Evolutionary conservation across 53 echinoderm and acorn worm species (phyloP).

Genomic region (Arbacia lixula): DNA sequence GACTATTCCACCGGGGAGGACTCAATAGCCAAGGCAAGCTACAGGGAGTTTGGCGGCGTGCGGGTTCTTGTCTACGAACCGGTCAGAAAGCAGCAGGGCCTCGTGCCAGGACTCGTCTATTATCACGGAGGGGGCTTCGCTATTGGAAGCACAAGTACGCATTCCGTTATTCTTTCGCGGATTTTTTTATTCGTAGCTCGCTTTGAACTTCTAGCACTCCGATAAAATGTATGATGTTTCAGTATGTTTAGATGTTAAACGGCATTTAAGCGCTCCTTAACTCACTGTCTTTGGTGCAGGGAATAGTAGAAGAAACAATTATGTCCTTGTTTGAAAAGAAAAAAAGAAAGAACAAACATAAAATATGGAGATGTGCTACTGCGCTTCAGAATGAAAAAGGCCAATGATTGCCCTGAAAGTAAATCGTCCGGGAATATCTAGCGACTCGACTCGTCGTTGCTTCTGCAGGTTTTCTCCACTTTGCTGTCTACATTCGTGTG

Average conservation of each 20-base stretch:
- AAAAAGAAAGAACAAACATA: too few species aligned
- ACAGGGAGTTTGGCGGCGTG: constrained; percentile 67
- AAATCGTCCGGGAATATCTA: too few species aligned
- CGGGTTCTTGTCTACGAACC: constrained; percentile 62
- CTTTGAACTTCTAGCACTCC: neutral
- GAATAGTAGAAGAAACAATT: too few species aligned
- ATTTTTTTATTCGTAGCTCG: neutral
- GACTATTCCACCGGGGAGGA: constrained; percentile 8
- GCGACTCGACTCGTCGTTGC: too few species aligned
- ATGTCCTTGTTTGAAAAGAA: too few species aligned
- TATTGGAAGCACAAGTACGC: constrained; percentile 20
- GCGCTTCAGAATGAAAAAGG: too few species aligned
- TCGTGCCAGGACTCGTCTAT: constrained; percentile 51
- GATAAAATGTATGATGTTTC: neutral
- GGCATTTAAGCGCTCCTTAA: too few species aligned
- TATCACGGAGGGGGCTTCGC: constrained; percentile 57
- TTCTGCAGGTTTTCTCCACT: too few species aligned
- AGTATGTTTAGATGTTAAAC: neutral
- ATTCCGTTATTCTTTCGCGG: neutral
- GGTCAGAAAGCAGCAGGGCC: neutral
- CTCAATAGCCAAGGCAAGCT: constrained; percentile 51
- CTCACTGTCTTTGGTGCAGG: too few species aligned
- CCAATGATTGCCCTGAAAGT: too few species aligned
- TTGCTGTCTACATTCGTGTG: too few species aligned
- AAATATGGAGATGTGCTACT: too few species aligned